Evolutionary conservation across 2,888 invertebrate species (phyloP).

Genomic region (Nezara viridula): DNA sequence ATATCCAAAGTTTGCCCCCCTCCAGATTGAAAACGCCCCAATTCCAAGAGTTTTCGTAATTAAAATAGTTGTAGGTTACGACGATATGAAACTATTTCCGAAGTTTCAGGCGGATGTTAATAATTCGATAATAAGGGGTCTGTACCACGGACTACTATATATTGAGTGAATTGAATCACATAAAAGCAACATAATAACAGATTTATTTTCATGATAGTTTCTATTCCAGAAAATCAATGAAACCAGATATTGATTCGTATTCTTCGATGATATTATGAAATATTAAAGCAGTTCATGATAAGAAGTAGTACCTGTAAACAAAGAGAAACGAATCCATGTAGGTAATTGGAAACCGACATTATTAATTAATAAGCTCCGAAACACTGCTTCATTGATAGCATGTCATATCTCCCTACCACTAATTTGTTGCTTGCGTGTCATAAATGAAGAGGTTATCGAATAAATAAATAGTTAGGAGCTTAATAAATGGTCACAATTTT

Average conservation of each 20-base stretch:
- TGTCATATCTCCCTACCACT: neutral
- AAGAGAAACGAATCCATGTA: neutral
- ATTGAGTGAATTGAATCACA: neutral
- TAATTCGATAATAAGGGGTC: too few relatives aligned
- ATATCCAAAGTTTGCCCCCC: too few relatives aligned
- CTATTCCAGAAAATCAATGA: neutral
- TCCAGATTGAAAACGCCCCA: too few relatives aligned
- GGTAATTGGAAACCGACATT: neutral
- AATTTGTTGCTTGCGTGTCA: neutral
- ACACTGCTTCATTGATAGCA: neutral
- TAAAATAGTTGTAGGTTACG: too few relatives aligned
- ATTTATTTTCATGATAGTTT: neutral
- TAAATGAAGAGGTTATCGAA: neutral
- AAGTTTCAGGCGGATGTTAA: too few relatives aligned
- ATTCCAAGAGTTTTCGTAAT: too few relatives aligned
- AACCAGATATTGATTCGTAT: neutral
- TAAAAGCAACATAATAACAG: neutral
- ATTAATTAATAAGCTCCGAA: neutral
- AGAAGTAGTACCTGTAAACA: neutral
- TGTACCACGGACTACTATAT: too few relatives aligned
- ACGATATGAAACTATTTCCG: too few relatives aligned
- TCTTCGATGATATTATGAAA: neutral
- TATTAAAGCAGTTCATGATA: neutral
- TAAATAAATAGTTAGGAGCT: neutral
- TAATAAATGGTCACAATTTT: neutral